Base-by-base conservation (phyloP, 1,140 invertebrate genomes). In the Drosophila pruinosa region DNA sequence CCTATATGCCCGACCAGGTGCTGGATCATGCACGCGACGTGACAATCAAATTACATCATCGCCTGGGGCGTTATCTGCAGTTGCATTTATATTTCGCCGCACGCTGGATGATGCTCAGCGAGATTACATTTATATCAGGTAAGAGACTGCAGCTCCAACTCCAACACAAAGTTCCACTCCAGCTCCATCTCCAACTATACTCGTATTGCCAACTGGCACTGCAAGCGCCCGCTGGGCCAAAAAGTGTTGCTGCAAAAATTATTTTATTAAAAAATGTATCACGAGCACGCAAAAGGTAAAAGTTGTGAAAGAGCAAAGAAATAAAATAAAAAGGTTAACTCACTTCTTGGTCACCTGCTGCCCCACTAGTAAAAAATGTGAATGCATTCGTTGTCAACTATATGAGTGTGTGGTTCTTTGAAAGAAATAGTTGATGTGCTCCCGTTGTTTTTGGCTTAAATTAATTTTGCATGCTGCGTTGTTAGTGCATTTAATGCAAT, bases 31-130 rank as follows among this genome's bases (percentile, higher is more conserved):
- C 97, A 43, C 93, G 97, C 41, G 95, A 97, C 82, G 95, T 98
- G 65, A 95, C 95, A 74, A 95, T 98, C 78, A 95, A 95, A 81
- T 93, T 98, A 39, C 94, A 96, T 81, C 94, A 97, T 81, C 93
- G 95, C 26, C 92, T 96, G 17, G 97, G 95, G 45, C 93, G 94
- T 61, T 96, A 94, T 90, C 91, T 97, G 26, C 95, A 96, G 89
- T 91, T 97, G 38, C 95, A 96, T 81, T 93, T 98, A 21, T 96
- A 95, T 92, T 98, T 98, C 89, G 95, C 96, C 45, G 93, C 95
- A 4, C 93, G 94, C 69, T 98, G 97, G 97, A 95, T 98, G 74
- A 94, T 98, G 92, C 93, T 98, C 71, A 97, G 96, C 86, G 97
- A 98, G 92, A 94, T 98, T 50, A 94, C 94, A 57, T 96, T 96